Conservation (phyloP, 2,888 invertebrate species). For the Ichneumoninae sp. region DNA sequence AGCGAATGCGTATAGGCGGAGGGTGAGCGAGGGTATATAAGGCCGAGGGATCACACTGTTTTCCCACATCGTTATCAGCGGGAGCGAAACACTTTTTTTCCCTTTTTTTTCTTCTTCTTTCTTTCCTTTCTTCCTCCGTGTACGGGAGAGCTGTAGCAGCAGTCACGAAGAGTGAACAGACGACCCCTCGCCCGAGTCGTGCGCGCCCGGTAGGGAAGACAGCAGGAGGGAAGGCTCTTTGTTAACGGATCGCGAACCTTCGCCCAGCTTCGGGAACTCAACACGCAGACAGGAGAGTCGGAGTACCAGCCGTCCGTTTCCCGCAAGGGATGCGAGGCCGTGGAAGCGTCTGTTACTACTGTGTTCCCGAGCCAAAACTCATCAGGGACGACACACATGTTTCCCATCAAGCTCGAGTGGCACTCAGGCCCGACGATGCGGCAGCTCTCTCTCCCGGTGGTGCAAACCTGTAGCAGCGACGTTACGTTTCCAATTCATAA, state of each 20-base stretch:
- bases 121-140: constrained; percentile 24
- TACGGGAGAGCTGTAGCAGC: neutral
- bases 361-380: constrained; percentile 56
- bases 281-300: constrained; percentile 26
- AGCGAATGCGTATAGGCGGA: constrained; percentile 35
- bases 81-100: constrained; percentile 53
- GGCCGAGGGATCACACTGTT: constrained; percentile 58
- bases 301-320: constrained; percentile 62
- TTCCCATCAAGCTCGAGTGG: constrained; percentile 67
- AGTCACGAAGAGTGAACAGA: constrained; percentile 18
- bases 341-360: constrained; percentile 44
- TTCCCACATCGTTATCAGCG: constrained; percentile 64
- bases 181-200: constrained; percentile 48
- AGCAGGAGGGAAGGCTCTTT: constrained; percentile 58
- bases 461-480: constrained; percentile 10
- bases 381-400: constrained; percentile 67
- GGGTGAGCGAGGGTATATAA: constrained; percentile 35
- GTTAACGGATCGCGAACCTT: constrained; percentile 58
- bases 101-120: constrained; percentile 18
- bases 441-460: constrained; percentile 4
- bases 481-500: constrained; percentile 60
- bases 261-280: constrained; percentile 27
- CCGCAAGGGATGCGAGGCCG: constrained; percentile 42
- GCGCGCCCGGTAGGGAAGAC: constrained; percentile 47
- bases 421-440: constrained; percentile 53